Evolutionary conservation across 2,888 invertebrate genomes (phyloP), one percentile per base, ranked within the genome.

Genomic region (Tuberolachnus salignus): DNA sequence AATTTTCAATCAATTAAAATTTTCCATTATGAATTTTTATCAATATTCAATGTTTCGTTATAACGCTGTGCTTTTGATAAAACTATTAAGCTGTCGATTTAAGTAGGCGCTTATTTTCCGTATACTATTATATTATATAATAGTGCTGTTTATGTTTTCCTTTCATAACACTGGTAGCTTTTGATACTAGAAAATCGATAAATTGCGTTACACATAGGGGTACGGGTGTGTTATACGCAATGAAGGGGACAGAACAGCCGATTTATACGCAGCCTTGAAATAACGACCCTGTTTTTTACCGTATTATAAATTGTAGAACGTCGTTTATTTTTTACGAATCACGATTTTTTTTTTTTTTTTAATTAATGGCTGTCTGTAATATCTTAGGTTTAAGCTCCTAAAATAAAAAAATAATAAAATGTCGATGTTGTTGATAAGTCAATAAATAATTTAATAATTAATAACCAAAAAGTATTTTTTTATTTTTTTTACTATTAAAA

Each of bases 171-270:
- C 6, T 4, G 34, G 34, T 66, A 49, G 66, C 9, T 46, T 46
- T 46, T 46, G 9, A 46, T 16, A 46, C 19, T n/a, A 67, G 26
- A 67, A 67, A 67, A 53, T 67, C 51, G 51, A 67, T 34, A 34
- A 67, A 67, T 53, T 14, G 19, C 13, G 19, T 66, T 49, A 21
- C 16, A 46, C 16, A 23, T 34, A 19, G 42, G 19, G 13, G 19
- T 63, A 42, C 14, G 6, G 1, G 11, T 16, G 11, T 34, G 26
- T 53, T 26, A 51, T 46, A 10, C 44, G 44, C 21, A 46, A 64
- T 46, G 23, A 9, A 53, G 19, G 3, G 34, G 51, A 2, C 3
- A 4, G 6, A 67, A 51, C 26, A 51, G 51, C 19, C 8, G 34
- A 51, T 53, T 67, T 53, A 67, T n/a, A 34, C 34, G 26, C 51